Evolutionary conservation across 2,113 vertebrate genomes (phyloP), one percentile per base, ranked within the genome.

Genomic region (Colossoma macropomum): DNA sequence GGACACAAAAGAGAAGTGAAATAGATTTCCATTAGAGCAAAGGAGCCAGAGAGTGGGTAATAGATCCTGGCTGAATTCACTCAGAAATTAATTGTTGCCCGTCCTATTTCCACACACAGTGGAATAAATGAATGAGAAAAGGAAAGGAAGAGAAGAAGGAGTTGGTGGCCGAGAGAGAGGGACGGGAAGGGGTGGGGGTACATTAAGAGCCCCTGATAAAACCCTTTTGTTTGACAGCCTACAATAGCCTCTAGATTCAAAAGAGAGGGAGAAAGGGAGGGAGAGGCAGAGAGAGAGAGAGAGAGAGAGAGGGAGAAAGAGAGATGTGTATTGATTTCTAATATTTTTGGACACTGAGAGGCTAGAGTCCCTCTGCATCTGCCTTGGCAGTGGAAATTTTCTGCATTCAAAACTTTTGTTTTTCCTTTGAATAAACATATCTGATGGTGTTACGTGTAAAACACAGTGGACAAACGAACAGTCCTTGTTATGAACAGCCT

Each of bases 21-120:
- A 99, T 99, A 99, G 97, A 99, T 99, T 99, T 99, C 98, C 98
- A 99, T 99, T 98, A 98, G 96, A 97, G 97, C 96, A 98, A 98
- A 97, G 97, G 97, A 97, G 96, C 96, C 96, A 94, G 95, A 96
- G 97, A 96, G 97, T 95, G 84, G 97, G 97, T 98, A 98, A 99
- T 98, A 98, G 98, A 99, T 99, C 97, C 97, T 96, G 97, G 95
- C 97, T 99, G 96, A 99, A 99, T 98, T 99, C 97, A 97, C 96
- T 97, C 96, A 96, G 96, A 99, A 99, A 99, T 99, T 99, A 99
- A 99, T 99, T 99, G 98, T 99, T 99, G 97, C 97, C 96, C 94
- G 89, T 96, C 96, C 97, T 97, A 98, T 98, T 98, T 98, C 96
- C 93, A 92, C 94, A 94, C 93, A 98, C 97, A 97, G 97, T 94